These are phyloP conservation scores for Anguilla obscura DNA, from an alignment of 2,797 vertebrate species.

Conservation along the genomic window DNA sequence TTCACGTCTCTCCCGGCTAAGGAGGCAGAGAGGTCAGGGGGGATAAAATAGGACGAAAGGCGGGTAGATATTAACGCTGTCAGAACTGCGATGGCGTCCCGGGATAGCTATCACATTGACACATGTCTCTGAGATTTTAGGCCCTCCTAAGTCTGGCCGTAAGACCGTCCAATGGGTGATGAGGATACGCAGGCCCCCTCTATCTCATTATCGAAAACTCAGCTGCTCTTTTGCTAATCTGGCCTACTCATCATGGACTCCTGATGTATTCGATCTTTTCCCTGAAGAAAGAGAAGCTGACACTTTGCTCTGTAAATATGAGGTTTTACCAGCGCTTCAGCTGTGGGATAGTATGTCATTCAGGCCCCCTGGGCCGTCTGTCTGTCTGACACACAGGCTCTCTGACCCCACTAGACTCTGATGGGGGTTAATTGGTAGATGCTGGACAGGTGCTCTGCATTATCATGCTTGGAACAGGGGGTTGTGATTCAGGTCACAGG, in stretches of 20 bases:
- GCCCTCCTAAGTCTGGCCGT: neutral
- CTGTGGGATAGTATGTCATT: conserved; percentile 18
- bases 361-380: conserved; percentile 51
- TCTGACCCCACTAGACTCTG: conserved; percentile 57
- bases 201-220: conserved; percentile 22
- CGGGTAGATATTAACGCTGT: conserved; percentile 52
- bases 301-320: conserved; percentile 23
- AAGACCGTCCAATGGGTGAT: conserved; percentile 68
- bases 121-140: conserved; percentile 46
- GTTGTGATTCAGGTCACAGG: neutral
- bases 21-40: conserved; percentile 42
- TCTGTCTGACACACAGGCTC: conserved; percentile 43
- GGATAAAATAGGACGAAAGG: conserved; percentile 50
- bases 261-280: conserved; percentile 1
- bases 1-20: conserved; percentile 68
- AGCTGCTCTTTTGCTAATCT: neutral
- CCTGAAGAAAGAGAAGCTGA: conserved; percentile 23
- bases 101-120: conserved; percentile 57
- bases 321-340: conserved; percentile 18
- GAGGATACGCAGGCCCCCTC: conserved; percentile 59
- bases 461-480: conserved; percentile 4
- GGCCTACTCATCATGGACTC: neutral
- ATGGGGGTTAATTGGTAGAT: conserved; percentile 60
- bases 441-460: neutral
- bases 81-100: conserved; percentile 65